These are phyloP conservation scores for Melanerpes aurifrons DNA, from an alignment of 2,113 vertebrate species.

Conservation along the genomic window DNA sequence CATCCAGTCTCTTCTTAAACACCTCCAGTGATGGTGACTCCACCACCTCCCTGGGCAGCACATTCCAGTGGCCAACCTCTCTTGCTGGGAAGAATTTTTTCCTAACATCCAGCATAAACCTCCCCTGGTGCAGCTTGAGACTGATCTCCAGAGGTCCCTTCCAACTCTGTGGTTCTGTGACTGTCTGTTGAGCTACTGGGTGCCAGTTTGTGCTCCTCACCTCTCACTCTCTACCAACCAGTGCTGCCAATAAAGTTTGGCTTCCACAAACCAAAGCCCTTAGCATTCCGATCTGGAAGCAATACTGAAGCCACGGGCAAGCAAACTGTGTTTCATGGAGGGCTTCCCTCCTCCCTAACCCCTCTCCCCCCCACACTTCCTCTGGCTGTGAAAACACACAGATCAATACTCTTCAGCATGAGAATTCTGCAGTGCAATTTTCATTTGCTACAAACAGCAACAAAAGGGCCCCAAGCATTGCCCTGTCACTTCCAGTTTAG, in stretches of 20 bases:
- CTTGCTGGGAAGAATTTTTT: too few species aligned
- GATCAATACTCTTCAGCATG: slow-evolving; percentile 79
- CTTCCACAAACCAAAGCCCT: slow-evolving; percentile 67
- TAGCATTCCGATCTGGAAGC: slow-evolving; percentile 74
- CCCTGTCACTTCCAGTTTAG: slow-evolving; percentile 85
- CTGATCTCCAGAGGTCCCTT: too few species aligned
- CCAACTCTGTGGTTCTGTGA: too few species aligned
- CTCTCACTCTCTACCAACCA: slow-evolving; percentile 52
- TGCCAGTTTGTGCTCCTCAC: slow-evolving; percentile 25
- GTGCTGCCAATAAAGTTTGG: slow-evolving; percentile 81
- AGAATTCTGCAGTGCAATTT: slow-evolving; percentile 79
- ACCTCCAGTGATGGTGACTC: too few species aligned
- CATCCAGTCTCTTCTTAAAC: too few species aligned
- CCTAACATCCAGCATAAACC: too few species aligned
- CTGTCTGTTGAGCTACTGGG: neutral
- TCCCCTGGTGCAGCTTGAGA: too few species aligned
- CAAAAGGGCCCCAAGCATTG: slow-evolving; percentile 79
- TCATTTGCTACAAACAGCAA: slow-evolving; percentile 82
- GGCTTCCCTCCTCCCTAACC: neutral
- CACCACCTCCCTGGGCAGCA: too few species aligned
- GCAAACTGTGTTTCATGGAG: slow-evolving; percentile 56
- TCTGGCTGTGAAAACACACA: slow-evolving; percentile 71
- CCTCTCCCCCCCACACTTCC: neutral
- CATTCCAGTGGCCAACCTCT: too few species aligned
- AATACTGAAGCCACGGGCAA: slow-evolving; percentile 69